Evolutionary conservation across 1,140 invertebrate genomes (phyloP).

Genomic region (Aphelinus atriplicis): DNA sequence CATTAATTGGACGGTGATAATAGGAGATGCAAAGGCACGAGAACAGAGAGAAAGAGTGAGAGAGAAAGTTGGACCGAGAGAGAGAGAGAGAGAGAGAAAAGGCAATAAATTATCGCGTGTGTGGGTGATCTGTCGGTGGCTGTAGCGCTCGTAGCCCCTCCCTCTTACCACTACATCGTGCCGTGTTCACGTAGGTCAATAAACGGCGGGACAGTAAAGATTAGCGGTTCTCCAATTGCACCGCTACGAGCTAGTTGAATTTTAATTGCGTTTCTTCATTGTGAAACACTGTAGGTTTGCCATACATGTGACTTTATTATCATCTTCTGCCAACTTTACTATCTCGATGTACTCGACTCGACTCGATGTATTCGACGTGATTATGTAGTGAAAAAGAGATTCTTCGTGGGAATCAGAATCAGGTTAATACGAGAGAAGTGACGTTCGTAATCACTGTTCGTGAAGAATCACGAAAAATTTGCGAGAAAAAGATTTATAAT

Average conservation of each 20-base stretch:
- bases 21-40: constrained; percentile 5
- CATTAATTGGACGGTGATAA: constrained; percentile 33
- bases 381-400: no score
- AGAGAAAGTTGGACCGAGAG: neutral
- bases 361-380: no score
- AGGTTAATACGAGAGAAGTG: no score
- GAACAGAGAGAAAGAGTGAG: neutral
- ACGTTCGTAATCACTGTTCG: no score
- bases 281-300: neutral
- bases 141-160: neutral
- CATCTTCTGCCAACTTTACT: no score
- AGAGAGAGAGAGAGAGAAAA: neutral
- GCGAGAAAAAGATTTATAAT: no score
- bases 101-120: constrained; percentile 30
- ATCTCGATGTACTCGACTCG: no score
- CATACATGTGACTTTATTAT: no score
- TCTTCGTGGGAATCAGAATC: no score
- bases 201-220: constrained; percentile 15
- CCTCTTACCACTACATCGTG: neutral
- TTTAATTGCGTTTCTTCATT: neutral
- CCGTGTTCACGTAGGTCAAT: neutral
- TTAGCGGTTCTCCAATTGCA: constrained; percentile 20
- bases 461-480: no score
- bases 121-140: constrained; percentile 17
- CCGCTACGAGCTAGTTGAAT: neutral